These are phyloP conservation scores for Hirtodrosophila trivittata DNA, from an alignment of 2,888 invertebrate species.

Conservation along the genomic window DNA sequence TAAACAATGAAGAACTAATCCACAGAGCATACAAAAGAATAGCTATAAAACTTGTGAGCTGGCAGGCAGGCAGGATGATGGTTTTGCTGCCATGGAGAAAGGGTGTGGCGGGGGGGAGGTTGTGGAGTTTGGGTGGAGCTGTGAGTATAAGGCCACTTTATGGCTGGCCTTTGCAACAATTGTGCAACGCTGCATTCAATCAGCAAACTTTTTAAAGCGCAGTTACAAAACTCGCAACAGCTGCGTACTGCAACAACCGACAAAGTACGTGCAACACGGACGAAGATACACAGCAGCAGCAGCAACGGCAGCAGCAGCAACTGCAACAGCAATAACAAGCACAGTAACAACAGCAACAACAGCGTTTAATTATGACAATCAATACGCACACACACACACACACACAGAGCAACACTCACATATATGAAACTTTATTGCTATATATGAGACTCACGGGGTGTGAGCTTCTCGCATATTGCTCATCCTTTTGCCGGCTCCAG, in stretches of 20 bases:
- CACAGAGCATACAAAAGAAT: constrained; percentile 76
- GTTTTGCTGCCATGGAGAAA: background rate
- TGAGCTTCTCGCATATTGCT: constrained; percentile 53
- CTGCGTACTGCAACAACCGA: constrained; percentile 24
- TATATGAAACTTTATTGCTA: constrained; percentile 43
- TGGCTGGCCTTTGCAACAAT: constrained; percentile 78
- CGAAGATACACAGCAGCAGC: constrained; percentile 30
- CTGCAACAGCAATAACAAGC: background rate
- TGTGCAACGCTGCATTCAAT: constrained; percentile 77
- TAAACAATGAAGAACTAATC: constrained; percentile 78
- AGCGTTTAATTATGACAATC: constrained; percentile 77
- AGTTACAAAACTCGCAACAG: constrained; percentile 69
- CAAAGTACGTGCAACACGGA: constrained; percentile 51
- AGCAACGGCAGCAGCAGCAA: constrained; percentile 25
- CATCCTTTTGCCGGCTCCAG: constrained; percentile 56
- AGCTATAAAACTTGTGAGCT: constrained; percentile 70
- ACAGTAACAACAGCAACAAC: constrained; percentile 24
- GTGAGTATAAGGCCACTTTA: constrained; percentile 69
- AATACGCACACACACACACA: constrained; percentile 54
- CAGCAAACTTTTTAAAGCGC: constrained; percentile 76
- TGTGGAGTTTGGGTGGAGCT: constrained; percentile 12
- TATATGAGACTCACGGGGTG: constrained; percentile 13
- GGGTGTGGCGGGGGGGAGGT: background rate
- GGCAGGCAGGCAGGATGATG: background rate
- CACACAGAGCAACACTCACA: constrained; percentile 14